Conservation (phyloP, 37 sponge, comb jelly and placozoan species). For the Geodia barretti region DNA sequence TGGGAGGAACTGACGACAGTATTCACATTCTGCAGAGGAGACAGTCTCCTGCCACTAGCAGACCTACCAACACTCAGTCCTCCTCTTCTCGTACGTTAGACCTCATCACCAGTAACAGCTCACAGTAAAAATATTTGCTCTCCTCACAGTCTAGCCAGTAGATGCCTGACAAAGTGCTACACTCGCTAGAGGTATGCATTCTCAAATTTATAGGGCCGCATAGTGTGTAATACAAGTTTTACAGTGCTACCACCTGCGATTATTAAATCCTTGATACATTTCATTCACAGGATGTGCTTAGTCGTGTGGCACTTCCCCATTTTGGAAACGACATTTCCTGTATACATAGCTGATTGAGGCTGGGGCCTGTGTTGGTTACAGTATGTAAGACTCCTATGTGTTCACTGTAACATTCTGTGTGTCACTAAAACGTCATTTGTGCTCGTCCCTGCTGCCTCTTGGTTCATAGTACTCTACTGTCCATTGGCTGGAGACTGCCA, state of each 20-base stretch:
- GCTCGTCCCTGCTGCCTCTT: not conserved
- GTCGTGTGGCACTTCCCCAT: too few relatives aligned
- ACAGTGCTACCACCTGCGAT: too few relatives aligned
- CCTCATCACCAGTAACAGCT: too few relatives aligned
- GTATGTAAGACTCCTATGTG: too few relatives aligned
- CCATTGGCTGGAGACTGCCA: conserved; percentile 55
- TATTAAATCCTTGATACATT: too few relatives aligned
- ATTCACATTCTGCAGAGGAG: conserved; percentile 33
- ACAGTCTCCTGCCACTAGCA: conserved; percentile 17
- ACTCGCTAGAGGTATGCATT: conserved; percentile 49
- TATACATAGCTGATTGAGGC: too few relatives aligned
- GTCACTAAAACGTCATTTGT: conserved; percentile 13
- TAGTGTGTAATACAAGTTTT: too few relatives aligned
- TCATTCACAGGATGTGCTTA: too few relatives aligned
- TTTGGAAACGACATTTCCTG: too few relatives aligned
- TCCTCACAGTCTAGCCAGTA: conserved; percentile 8
- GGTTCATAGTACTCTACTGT: conserved; percentile 10
- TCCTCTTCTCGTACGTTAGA: conserved; percentile 43
- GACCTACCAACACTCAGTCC: not conserved
- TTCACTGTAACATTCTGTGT: too few relatives aligned
- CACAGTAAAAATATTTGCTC: not conserved
- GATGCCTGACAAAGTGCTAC: conserved; percentile 1
- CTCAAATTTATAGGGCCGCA: too few relatives aligned
- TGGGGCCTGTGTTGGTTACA: too few relatives aligned
- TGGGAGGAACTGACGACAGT: conserved; percentile 45